Base-by-base conservation (phyloP, 2,113 vertebrate genomes). In the Vimba vimba region DNA sequence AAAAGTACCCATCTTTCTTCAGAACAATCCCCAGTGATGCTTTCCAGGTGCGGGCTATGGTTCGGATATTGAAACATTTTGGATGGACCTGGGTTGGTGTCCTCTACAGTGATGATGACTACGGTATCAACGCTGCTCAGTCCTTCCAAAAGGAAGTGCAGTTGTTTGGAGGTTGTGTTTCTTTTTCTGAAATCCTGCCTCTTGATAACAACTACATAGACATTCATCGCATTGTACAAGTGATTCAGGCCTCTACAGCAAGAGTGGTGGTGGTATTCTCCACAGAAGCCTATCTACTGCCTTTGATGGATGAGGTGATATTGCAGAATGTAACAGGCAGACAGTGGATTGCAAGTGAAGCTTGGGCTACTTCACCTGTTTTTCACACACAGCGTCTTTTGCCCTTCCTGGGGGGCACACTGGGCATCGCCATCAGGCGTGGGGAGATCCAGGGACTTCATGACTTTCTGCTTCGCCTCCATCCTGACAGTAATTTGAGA, bases 381-480 rank as follows among this genome's bases (percentile, higher is more conserved):
- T 89, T 93, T 1, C 92, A 90, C 13, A 91, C 89, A 1, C 79
- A 83, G 0, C 83, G 73, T 12, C 78, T 92, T 52, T 90, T 92
- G 30, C 92, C 91, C 0, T 92, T 91, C 78, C 86, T 95, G 39
- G 87, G 91, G 23, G 94, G 94, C 10, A 93, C 93, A 1, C 88
- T 94, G 60, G 94, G 93, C 1, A 91, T 95, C 10, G 92, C 94
- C 10, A 94, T 94, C 27, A 92, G 92, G n/a, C 90, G 89, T 62
- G 94, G 94, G 47, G 91, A 94, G 83, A 94, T 95, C 60, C 85
- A 88, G 60, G 91, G 91, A 3, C 90, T 95, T 43, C 85, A 25
- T 59, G 89, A 94, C 1, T 94, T 93, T 76, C 87, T 95, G 8
- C 77, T 91, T 39, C 33, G 27, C 50, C 57, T 93, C 71, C 87